These are phyloP conservation scores for Synergus laeviventris DNA, from an alignment of 2,888 invertebrate species.

Conservation along the genomic window DNA sequence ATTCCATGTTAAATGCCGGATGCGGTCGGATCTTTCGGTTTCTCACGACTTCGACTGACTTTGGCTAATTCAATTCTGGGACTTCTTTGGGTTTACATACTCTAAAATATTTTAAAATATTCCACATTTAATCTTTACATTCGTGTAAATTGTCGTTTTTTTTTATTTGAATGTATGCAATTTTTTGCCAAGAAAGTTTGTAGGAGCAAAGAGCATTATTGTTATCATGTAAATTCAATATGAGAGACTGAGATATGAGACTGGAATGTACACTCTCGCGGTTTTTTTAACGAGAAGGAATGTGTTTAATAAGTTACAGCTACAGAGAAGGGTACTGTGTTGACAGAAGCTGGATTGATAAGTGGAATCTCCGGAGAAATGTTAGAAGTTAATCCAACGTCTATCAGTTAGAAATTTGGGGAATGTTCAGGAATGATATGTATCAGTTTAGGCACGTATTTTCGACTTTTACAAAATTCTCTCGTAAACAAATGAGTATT, in stretches of 20 bases:
- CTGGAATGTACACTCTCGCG: constrained; percentile 7
- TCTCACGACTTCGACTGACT: constrained; percentile 51
- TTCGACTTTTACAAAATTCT: not conserved
- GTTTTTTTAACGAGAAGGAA: constrained; percentile 28
- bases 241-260: not conserved
- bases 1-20: constrained; percentile 54
- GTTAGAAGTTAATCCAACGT: not conserved
- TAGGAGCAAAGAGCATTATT: not conserved
- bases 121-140: not conserved
- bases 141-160: not conserved
- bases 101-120: not conserved
- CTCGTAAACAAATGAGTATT: not conserved
- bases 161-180: not conserved
- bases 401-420: not conserved
- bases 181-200: not conserved
- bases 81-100: not conserved
- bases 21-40: constrained; percentile 48
- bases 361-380: not conserved
- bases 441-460: not conserved
- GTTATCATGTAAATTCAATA: constrained; percentile 9
- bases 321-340: not conserved
- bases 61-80: constrained; percentile 24
- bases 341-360: not conserved
- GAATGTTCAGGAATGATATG: not conserved
- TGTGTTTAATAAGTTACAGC: not conserved